phyloP scores from a whole-genome alignment of 2,113 vertebrate genomes.

The Martes martes region DNA sequence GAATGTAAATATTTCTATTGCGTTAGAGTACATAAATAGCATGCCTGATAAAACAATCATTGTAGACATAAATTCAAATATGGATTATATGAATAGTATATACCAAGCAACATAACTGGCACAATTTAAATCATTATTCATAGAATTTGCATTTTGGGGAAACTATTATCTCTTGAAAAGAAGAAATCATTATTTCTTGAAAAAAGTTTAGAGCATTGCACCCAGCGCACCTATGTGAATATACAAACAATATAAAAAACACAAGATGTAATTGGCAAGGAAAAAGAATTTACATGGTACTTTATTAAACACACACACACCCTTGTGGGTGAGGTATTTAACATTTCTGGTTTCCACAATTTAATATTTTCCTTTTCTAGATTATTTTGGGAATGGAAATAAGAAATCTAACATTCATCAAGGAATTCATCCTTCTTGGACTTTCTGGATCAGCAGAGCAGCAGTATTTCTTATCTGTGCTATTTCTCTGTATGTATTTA shows the following conservation, averaged over 20 bases:
- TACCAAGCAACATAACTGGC: not conserved
- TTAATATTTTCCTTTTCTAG: not conserved
- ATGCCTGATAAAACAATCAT: not conserved
- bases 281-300: not conserved
- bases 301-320: not conserved
- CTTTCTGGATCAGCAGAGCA: not conserved
- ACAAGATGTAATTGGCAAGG: not conserved
- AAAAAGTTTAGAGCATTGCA: not conserved
- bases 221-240: not conserved
- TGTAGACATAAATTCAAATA: not conserved
- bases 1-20: not conserved
- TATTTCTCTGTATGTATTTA: not conserved
- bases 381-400: not conserved
- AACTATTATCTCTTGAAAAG: not conserved
- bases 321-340: not conserved
- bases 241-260: not conserved
- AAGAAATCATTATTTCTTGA: too few species aligned
- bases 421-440: constrained; percentile 24
- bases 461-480: not conserved
- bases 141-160: not conserved
- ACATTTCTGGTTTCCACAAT: not conserved
- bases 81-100: not conserved
- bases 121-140: not conserved
- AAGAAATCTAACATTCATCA: not conserved
- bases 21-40: not conserved